A percentile compares a stretch with the other conserved stretches of the same genome.
phyloP scores from a whole-genome alignment of 2,113 vertebrate species.

The Paradisaea rubra region DNA sequence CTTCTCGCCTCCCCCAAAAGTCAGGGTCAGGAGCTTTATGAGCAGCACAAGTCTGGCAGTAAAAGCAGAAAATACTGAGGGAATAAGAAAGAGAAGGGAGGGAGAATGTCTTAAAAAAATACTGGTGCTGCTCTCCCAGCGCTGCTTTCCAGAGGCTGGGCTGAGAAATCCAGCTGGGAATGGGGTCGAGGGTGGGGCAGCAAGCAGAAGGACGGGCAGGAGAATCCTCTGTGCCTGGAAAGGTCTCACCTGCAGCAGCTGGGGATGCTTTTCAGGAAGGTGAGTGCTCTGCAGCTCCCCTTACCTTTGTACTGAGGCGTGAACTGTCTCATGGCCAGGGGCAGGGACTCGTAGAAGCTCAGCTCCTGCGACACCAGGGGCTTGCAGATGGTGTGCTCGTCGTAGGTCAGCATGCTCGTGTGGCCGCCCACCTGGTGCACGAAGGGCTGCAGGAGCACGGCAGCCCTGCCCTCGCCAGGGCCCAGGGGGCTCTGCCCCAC shows the following conservation, averaged over 20 bases:
- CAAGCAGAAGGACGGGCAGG: neutral
- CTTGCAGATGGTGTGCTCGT: conserved; percentile 73
- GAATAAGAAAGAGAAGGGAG: neutral
- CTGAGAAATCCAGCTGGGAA: neutral
- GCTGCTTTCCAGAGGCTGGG: neutral
- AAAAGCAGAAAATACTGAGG: neutral
- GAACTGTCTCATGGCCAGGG: conserved; percentile 71
- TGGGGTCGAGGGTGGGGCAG: neutral
- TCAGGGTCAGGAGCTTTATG: conserved; percentile 45
- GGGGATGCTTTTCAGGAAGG: neutral
- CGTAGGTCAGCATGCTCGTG: conserved; percentile 72
- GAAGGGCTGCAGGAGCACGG: conserved; percentile 71
- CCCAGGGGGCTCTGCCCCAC: conserved; percentile 59
- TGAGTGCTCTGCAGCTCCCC: neutral
- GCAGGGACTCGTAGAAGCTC: conserved; percentile 74
- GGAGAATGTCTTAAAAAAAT: neutral
- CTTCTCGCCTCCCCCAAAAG: neutral
- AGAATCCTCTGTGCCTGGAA: neutral
- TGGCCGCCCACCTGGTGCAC: conserved; percentile 78
- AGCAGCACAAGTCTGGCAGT: conserved; percentile 10
- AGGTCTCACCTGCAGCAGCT: neutral
- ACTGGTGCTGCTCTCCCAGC: neutral
- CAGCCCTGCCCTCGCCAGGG: neutral
- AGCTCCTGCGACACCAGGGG: conserved; percentile 72
- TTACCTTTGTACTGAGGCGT: conserved; percentile 78